Evolutionary conservation across 2,888 invertebrate species (phyloP), one percentile per base, ranked within the genome.

Genomic region (Orgyia antiqua): DNA sequence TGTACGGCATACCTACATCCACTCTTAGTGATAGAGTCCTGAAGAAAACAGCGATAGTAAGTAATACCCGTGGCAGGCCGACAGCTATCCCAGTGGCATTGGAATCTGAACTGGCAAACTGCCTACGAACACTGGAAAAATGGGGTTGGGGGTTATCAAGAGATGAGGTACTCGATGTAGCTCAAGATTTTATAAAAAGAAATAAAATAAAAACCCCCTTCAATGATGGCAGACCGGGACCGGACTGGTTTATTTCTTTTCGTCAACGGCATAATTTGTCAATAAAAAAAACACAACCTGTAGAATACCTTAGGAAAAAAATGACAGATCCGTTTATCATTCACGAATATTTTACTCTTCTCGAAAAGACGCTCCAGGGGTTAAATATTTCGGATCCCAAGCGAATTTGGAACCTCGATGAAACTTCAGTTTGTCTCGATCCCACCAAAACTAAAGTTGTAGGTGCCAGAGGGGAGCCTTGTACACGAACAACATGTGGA

Each of bases 341-440:
- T 4, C 21, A 39, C 24, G 23, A 27, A 11, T 27, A 27, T 15
- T 27, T 25, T 9, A 9, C 2, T 2, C 8, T 15, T 3, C 15
- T 25, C 3, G n/a, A 13, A 9, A 13, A 3, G n/a, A 11, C 19
- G 2, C 1, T 27, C 1, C 1, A 18, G 1, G 12, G 19, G n/a
- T 12, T 27, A 12, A n/a, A 11, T 8, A n/a, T 27, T 7, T 2
- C 10, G 10, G 1, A 26, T 3, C 26, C 26, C 1, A 2, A 15
- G 2, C 1, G 7, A n/a, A 17, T 26, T 3, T 26, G 26, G 40
- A 50, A 52, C n/a, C 2, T 51, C 1, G 50, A 50, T 13, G 47
- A 51, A 29, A 43, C 48, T 1, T 44, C 45, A 21, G 51, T 52
- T 26, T 35, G 13, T 1, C 48, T 35, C 8, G 44, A 52, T 25